phyloP scores from a whole-genome alignment of 1,140 invertebrate genomes.

The Nymphalis io region DNA sequence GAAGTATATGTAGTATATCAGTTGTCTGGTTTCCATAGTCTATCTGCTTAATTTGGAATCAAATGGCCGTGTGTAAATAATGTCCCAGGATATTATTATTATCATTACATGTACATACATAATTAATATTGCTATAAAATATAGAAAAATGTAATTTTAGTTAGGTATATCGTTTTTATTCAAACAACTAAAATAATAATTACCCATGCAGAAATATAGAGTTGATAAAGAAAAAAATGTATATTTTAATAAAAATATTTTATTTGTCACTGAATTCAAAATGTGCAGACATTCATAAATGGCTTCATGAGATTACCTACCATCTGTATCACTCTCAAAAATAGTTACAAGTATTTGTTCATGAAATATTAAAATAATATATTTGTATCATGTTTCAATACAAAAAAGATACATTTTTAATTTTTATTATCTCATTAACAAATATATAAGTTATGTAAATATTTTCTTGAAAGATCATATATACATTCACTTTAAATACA shows the following conservation, averaged over 20 bases:
- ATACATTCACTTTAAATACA: constrained; percentile 3
- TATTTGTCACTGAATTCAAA: constrained; percentile 44
- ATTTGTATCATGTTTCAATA: not conserved
- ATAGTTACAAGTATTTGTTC: constrained; percentile 21
- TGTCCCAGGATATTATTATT: too few relatives aligned
- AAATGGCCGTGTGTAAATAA: too few relatives aligned
- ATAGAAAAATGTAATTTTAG: too few relatives aligned
- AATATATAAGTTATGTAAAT: constrained; percentile 10
- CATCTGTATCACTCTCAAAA: constrained; percentile 37
- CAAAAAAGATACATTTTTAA: not conserved
- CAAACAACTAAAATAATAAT: not conserved
- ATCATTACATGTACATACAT: too few relatives aligned
- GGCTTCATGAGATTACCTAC: constrained; percentile 45
- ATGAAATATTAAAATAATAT: constrained; percentile 3
- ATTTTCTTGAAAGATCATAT: constrained; percentile 1
- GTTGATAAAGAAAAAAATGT: not conserved
- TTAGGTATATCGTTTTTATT: constrained; percentile 2
- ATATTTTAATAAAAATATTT: constrained; percentile 32
- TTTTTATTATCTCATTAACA: constrained; percentile 14
- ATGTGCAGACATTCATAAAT: constrained; percentile 48
- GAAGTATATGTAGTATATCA: too few relatives aligned
- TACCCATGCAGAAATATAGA: not conserved
- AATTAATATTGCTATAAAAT: too few relatives aligned
- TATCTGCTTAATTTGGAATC: too few relatives aligned
- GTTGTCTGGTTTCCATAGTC: too few relatives aligned